These are phyloP conservation scores for Heliothis subflexa DNA, from an alignment of 1,140 invertebrate species.

Conservation along the genomic window DNA sequence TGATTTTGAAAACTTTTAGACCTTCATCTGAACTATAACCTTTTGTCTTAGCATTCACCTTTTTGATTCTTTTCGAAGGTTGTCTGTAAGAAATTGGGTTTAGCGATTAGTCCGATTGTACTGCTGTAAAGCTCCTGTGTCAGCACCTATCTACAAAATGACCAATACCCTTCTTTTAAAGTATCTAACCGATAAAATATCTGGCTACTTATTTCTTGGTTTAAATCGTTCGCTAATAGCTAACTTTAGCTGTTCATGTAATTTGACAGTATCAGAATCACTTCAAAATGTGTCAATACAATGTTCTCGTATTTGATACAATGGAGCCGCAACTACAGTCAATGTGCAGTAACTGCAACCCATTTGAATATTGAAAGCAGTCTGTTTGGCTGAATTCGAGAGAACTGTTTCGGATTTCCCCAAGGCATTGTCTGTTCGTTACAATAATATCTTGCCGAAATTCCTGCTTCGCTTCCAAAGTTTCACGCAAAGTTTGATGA, in stretches of 20 bases:
- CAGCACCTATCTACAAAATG: no score
- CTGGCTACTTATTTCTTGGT: no score
- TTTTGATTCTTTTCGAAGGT: no score
- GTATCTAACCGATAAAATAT: no score
- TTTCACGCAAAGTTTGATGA: slow-evolving; percentile 35
- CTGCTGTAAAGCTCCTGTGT: no score
- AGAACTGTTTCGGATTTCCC: slow-evolving; percentile 21
- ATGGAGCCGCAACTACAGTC: neutral
- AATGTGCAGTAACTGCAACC: slow-evolving; percentile 32
- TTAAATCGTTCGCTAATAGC: no score
- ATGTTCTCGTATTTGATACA: neutral
- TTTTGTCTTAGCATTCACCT: neutral
- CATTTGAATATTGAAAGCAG: slow-evolving; percentile 36
- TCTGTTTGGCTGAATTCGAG: slow-evolving; percentile 14
- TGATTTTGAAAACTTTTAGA: neutral
- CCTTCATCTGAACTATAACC: neutral
- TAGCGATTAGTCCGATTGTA: no score
- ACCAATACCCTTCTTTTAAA: no score
- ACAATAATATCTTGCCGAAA: slow-evolving; percentile 23
- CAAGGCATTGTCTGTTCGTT: neutral
- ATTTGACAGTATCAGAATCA: neutral
- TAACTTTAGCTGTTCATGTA: no score
- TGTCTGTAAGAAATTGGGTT: no score
- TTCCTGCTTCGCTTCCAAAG: slow-evolving; percentile 16
- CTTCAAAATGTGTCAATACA: neutral